Percentiles rank a stretch among this genome's conserved stretches.
phyloP scores from a whole-genome alignment of 2,888 invertebrate species.

The Plebejus argus region DNA sequence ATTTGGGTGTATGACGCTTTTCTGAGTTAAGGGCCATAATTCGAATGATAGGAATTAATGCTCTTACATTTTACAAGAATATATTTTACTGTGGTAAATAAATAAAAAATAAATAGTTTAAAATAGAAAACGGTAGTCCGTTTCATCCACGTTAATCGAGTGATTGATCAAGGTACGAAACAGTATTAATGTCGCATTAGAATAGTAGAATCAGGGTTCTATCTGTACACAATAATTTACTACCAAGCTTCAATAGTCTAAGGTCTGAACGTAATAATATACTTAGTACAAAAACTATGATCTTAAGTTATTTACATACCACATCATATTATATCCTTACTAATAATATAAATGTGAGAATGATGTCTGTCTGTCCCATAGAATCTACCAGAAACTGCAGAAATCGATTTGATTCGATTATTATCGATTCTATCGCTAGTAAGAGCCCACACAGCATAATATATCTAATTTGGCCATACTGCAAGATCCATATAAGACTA shows the following conservation, averaged over 20 bases:
- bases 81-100: too few species aligned
- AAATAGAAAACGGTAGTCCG: too few species aligned
- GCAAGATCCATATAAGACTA: neutral
- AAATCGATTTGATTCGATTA: neutral
- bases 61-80: too few species aligned
- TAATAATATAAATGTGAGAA: too few species aligned
- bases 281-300: neutral
- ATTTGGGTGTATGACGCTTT: too few species aligned
- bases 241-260: neutral
- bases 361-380: neutral
- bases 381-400: neutral
- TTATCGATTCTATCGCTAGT: neutral
- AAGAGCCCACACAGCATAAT: neutral
- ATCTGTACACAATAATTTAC: neutral
- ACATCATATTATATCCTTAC: neutral
- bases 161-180: too few species aligned
- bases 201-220: too few species aligned
- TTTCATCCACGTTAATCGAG: too few species aligned
- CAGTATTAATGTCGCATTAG: too few species aligned
- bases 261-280: neutral
- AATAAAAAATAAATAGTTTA: too few species aligned
- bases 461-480: neutral
- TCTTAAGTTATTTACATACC: neutral
- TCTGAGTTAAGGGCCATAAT: too few species aligned
- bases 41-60: too few species aligned